Evolutionary conservation across 2,888 invertebrate species (phyloP), one percentile per base, ranked within the genome.

Genomic region (Trachelus stipa): DNA sequence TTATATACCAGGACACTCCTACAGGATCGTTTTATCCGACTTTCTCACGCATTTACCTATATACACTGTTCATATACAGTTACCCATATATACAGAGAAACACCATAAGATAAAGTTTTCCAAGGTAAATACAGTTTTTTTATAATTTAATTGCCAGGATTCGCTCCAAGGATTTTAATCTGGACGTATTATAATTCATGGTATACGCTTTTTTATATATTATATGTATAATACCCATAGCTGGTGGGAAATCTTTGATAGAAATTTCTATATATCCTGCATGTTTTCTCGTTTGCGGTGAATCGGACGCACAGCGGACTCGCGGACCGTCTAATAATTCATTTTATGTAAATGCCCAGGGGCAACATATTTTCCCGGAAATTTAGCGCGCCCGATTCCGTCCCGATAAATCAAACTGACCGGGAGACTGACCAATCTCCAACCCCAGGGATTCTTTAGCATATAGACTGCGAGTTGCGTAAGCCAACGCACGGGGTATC

Each of bases 331-430:
- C 86, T 87, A 88, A 89, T 89, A 89, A 89, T 88, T 89, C 89
- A 88, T 87, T 89, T 88, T 89, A 89, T 89, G 88, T 86, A 89
- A 88, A 88, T 88, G 77, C 74, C 74, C 37, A 79, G 82, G 83
- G 83, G 81, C 84, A 89, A 89, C 91, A 90, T 91, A 90, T 91
- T 91, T 91, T 90, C 84, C 86, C 85, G 81, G 87, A 90, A 91
- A 90, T 91, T 91, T 90, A 87, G 87, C 88, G 85, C 84, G 86
- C 85, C 86, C 87, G 88, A 89, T 88, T 87, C 86, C 87, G 85
- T 81, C 83, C 90, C 88, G 86, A 90, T 91, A 91, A 91, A 91
- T 91, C 91, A 91, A 90, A 91, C 88, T 90, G 90, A 90, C 90
- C 89, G 85, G 79, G 73, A 77, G 80, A 80, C 77, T 79, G 71